A percentile compares a stretch with the other conserved stretches of the same genome.
Conservation (phyloP, 2,113 vertebrate genomes). For the Orycteropus afer region DNA sequence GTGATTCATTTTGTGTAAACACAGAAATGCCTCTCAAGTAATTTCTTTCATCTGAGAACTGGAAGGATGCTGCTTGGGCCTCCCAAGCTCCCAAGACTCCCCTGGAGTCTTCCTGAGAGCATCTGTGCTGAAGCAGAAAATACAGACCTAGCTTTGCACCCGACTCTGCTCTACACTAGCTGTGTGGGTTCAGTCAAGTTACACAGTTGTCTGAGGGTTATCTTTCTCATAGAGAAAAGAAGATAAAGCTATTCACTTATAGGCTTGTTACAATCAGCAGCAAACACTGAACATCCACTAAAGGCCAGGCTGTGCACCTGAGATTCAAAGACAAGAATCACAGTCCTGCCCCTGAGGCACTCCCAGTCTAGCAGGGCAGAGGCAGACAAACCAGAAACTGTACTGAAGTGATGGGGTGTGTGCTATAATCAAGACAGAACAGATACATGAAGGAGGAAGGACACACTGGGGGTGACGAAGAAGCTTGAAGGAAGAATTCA, state of each 20-base stretch:
- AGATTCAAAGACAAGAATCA: background rate
- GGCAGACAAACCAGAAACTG: fast-evolving
- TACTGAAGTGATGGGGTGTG: too few species aligned
- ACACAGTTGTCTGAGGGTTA: background rate
- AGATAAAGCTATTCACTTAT: background rate
- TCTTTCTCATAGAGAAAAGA: background rate
- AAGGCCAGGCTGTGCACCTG: background rate
- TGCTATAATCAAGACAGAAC: background rate
- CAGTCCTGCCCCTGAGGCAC: background rate
- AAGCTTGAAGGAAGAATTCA: background rate
- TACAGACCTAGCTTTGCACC: background rate
- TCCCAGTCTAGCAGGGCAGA: background rate
- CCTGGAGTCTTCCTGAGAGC: background rate
- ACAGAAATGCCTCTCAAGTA: background rate
- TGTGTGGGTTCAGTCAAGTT: background rate
- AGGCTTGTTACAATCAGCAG: background rate
- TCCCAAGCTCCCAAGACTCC: background rate
- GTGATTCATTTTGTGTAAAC: background rate
- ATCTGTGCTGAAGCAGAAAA: background rate
- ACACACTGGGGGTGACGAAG: background rate
- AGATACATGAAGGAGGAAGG: background rate
- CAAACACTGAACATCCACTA: background rate
- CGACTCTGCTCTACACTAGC: background rate
- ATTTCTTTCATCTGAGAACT: background rate
- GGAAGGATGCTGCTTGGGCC: background rate